phyloP scores from a whole-genome alignment of 2,888 invertebrate genomes.

The Lysandra coridon region DNA sequence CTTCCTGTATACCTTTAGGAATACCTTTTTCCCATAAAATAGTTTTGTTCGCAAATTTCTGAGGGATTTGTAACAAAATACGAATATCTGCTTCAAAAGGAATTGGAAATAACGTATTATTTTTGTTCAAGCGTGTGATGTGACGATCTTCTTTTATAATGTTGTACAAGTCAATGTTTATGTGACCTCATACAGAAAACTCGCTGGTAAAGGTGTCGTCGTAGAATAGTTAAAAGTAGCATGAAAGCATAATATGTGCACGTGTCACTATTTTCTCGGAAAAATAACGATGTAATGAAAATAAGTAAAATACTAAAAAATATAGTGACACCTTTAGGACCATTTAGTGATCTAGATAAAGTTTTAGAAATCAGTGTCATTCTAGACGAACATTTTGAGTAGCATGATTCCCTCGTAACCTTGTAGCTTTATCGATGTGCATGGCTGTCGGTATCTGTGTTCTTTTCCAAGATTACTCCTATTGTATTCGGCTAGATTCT shows the following conservation, averaged over 20 bases:
- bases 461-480: constrained; percentile 59
- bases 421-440: constrained; percentile 69
- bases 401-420: constrained; percentile 63
- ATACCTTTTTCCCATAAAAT: not conserved
- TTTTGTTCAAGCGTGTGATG: not conserved
- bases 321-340: constrained; percentile 1
- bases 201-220: constrained; percentile 19
- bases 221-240: constrained; percentile 26
- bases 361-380: constrained; percentile 52
- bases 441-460: constrained; percentile 66
- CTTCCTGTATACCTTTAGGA: not conserved
- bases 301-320: not conserved
- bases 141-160: constrained; percentile 12
- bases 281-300: not conserved
- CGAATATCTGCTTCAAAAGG: not conserved
- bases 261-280: constrained; percentile 9
- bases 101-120: not conserved
- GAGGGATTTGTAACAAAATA: not conserved
- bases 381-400: constrained; percentile 71
- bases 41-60: not conserved
- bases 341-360: constrained; percentile 34
- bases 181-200: constrained; percentile 15
- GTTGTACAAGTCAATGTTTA: constrained; percentile 15
- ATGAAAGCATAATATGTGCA: not conserved
- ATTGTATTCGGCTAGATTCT: constrained; percentile 57